Evolutionary conservation across 2,888 invertebrate species (phyloP), one percentile per base, ranked within the genome.

Genomic region (Polietes domitor): DNA sequence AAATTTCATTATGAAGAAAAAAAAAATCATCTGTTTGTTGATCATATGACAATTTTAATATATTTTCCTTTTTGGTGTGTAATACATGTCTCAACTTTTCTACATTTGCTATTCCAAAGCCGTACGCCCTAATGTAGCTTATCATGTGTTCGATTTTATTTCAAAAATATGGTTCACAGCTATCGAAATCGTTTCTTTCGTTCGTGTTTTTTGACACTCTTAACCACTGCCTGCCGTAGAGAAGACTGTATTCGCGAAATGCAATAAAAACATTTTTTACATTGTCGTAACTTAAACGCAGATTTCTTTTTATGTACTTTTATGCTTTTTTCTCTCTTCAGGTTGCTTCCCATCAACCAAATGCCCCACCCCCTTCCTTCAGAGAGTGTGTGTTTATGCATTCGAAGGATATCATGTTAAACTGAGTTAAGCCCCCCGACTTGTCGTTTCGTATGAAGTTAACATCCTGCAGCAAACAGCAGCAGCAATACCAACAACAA

Each of bases 181-280:
- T n/a, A n/a, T n/a, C n/a, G n/a, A n/a, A n/a, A n/a, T n/a, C n/a
- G n/a, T n/a, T n/a, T n/a, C n/a, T n/a, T n/a, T n/a, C n/a, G n/a
- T n/a, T n/a, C n/a, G n/a, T n/a, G 15, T 0, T 17, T 68, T 24
- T 41, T 43, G 37, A 37, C 24, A 73, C 41, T 63, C 43, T 53
- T 68, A 68, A 72, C 50, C 50, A 65, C 55, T 71, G 73, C 72
- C 77, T n/a, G n/a, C n/a, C n/a, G n/a, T n/a, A n/a, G 55, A 55
- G 50, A 55, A 43, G 71, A 70, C n/a, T 65, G 71, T 7, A 88
- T 89, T 88, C 90, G 90, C 88, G 90, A 90, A 90, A 90, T 90
- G 90, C 90, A 90, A 90, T 90, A 90, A 90, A 90, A 90, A 90
- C 89, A 90, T 90, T 90, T 90, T 90, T 90, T 88, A 85, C 86